These are phyloP conservation scores for Torymus tubicola DNA, from an alignment of 2,888 invertebrate genomes.

Conservation along the genomic window DNA sequence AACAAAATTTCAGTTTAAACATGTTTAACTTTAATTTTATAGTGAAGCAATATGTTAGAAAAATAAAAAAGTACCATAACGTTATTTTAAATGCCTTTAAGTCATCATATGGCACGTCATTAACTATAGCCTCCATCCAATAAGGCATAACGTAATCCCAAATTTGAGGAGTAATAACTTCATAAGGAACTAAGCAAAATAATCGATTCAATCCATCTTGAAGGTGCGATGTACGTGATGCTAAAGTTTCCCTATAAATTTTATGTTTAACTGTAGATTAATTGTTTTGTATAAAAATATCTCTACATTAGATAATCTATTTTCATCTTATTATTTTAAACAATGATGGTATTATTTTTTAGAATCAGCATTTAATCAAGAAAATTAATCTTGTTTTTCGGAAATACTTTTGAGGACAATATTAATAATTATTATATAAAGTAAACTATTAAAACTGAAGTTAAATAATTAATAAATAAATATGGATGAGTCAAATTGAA, in stretches of 20 bases:
- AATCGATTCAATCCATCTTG: slow-evolving; percentile 96
- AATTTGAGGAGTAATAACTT: slow-evolving; percentile 95
- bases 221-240: slow-evolving; percentile 91
- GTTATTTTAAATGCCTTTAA: slow-evolving; percentile 89
- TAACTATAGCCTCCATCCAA: slow-evolving; percentile 98
- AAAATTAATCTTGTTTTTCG: no score
- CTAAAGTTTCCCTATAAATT: slow-evolving; percentile 85
- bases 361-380: no score
- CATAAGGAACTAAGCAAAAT: slow-evolving; percentile 97
- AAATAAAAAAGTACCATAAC: slow-evolving; percentile 77
- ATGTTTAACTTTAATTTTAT: no score
- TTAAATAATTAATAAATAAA: no score
- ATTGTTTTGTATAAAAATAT: neutral
- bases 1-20: no score
- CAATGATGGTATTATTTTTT: no score
- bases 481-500: no score
- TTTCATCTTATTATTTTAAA: no score
- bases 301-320: neutral
- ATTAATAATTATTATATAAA: no score
- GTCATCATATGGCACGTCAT: slow-evolving; percentile 93
- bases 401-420: no score
- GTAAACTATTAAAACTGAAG: no score
- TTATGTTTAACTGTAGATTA: neutral
- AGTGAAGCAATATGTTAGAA: no score
- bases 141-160: slow-evolving; percentile 99